These are phyloP conservation scores for Drosophila imparisetae DNA, from an alignment of 2,888 invertebrate species.

Conservation along the genomic window DNA sequence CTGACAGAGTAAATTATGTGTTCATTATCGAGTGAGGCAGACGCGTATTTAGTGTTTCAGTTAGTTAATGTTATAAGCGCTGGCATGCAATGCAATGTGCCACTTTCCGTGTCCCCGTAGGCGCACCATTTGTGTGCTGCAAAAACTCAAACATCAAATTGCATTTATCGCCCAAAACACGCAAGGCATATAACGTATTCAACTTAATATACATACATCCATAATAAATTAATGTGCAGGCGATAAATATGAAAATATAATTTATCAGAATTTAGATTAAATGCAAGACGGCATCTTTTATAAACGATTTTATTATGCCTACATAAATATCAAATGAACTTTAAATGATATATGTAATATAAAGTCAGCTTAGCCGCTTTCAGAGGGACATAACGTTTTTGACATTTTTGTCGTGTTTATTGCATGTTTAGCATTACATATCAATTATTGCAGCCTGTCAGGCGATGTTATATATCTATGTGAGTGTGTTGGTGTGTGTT, in stretches of 20 bases:
- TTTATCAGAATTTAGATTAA: not conserved
- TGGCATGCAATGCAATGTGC: conserved; percentile 36
- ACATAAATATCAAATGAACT: not conserved
- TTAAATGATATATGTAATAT: not conserved
- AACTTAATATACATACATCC: conserved; percentile 27
- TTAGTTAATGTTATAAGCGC: conserved; percentile 47
- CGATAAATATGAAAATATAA: conserved; percentile 34
- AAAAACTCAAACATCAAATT: conserved; percentile 64
- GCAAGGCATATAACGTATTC: conserved; percentile 64
- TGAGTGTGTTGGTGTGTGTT: not conserved
- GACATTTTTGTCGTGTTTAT: conserved; percentile 45
- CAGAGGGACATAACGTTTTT: conserved; percentile 24
- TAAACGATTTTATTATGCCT: not conserved
- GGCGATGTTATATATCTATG: conserved; percentile 12
- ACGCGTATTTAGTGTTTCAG: conserved; percentile 58
- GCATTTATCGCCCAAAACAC: conserved; percentile 75
- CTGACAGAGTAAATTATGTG: conserved; percentile 65
- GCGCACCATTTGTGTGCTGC: conserved; percentile 7
- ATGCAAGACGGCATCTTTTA: not conserved
- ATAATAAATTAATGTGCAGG: conserved; percentile 41
- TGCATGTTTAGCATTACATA: conserved; percentile 76
- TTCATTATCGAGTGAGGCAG: conserved; percentile 63
- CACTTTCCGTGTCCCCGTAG: not conserved
- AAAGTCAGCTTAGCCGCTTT: not conserved
- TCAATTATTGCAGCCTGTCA: conserved; percentile 71